A percentile compares a stretch with the other conserved stretches of the same genome.
Evolutionary conservation across 2,113 vertebrate species (phyloP).

Genomic region (Syngnathoides biaculeatus): DNA sequence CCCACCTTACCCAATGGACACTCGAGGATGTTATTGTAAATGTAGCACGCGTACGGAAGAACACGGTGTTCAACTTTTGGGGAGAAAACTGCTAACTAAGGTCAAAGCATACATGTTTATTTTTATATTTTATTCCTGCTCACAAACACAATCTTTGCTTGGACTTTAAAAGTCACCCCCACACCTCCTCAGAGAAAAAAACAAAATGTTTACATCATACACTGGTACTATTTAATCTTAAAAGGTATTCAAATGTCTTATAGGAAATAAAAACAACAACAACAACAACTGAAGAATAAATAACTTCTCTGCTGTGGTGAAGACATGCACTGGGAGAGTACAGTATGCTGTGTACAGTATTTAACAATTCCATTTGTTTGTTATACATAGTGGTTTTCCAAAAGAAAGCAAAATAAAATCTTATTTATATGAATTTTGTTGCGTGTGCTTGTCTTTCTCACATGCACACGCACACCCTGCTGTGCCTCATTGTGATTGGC

Average conservation of each 20-base stretch:
- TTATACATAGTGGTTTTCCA: constrained; percentile 81
- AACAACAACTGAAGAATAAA: not conserved
- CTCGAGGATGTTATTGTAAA: constrained; percentile 59
- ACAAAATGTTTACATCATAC: constrained; percentile 86
- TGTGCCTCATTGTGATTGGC: constrained; percentile 69
- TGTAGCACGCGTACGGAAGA: constrained; percentile 71
- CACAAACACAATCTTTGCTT: constrained; percentile 61
- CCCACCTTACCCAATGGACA: constrained; percentile 57
- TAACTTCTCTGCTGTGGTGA: constrained; percentile 80
- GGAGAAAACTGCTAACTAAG: constrained; percentile 46
- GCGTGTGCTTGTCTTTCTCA: constrained; percentile 68
- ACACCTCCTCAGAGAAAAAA: constrained; percentile 50
- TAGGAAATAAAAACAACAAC: constrained; percentile 35
- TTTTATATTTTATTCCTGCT: constrained; percentile 38
- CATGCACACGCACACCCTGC: constrained; percentile 33
- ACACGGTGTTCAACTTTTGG: constrained; percentile 51
- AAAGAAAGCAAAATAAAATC: constrained; percentile 85
- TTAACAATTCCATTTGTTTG: constrained; percentile 86
- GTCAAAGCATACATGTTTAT: constrained; percentile 54
- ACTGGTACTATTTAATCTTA: constrained; percentile 88
- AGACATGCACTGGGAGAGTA: constrained; percentile 90
- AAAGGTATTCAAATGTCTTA: constrained; percentile 77
- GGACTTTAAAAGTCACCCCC: constrained; percentile 36
- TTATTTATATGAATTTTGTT: constrained; percentile 92
- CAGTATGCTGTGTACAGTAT: constrained; percentile 90